Evolutionary conservation across 2,113 vertebrate genomes (phyloP).

Genomic region (Eleginops maclovinus): DNA sequence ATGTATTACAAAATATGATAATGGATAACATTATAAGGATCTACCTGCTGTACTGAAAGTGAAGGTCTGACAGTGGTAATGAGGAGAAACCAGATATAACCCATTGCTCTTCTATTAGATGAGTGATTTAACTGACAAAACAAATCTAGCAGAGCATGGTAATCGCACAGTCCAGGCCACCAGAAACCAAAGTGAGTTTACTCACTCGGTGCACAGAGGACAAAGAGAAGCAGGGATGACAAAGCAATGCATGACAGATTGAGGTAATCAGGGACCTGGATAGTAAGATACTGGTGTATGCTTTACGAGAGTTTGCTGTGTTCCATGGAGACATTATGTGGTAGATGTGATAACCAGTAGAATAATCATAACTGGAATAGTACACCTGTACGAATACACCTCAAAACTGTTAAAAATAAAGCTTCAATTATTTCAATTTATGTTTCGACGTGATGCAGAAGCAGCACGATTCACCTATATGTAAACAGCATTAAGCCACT

Average conservation of each 20-base stretch:
- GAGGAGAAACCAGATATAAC: neutral
- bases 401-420: neutral
- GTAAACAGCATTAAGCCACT: neutral
- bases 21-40: neutral
- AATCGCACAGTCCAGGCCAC: neutral
- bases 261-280: conserved; percentile 1
- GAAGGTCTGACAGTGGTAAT: conserved; percentile 3
- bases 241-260: conserved; percentile 11
- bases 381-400: neutral
- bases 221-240: neutral
- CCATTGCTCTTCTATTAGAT: conserved; percentile 6
- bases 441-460: neutral
- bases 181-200: conserved; percentile 20
- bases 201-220: conserved; percentile 6
- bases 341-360: neutral
- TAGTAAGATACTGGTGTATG: neutral
- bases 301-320: neutral
- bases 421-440: neutral
- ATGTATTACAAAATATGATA: neutral
- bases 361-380: neutral
- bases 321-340: neutral
- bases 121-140: neutral
- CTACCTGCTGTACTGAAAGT: neutral
- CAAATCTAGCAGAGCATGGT: conserved; percentile 3
- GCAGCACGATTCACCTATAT: neutral